Conservation (phyloP, 2,888 invertebrate genomes). For the Callyntrura guangdongensis region DNA sequence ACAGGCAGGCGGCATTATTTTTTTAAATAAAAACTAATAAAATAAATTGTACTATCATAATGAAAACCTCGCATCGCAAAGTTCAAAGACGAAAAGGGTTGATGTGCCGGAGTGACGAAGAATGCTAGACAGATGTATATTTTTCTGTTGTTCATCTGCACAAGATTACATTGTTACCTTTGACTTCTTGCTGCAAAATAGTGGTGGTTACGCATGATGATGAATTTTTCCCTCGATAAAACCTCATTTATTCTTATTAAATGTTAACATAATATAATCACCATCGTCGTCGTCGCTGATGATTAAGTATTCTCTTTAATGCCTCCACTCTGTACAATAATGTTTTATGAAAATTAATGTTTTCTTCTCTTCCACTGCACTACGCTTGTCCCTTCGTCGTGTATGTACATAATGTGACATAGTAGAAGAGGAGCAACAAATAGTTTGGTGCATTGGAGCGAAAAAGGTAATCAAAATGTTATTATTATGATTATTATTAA, state of each 20-base stretch:
- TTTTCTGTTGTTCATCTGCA: not conserved
- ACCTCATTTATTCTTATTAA: constrained; percentile 45
- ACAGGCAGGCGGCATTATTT: not conserved
- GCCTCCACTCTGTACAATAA: constrained; percentile 27
- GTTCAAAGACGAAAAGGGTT: constrained; percentile 11
- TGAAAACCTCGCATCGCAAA: not conserved
- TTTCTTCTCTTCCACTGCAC: constrained; percentile 24
- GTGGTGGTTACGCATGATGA: not conserved
- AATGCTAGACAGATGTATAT: not conserved
- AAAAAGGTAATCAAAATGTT: constrained; percentile 1
- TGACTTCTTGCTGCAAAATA: not conserved
- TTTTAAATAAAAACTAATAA: constrained; percentile 12
- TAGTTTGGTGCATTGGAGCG: constrained; percentile 25
- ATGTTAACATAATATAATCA: constrained; percentile 7
- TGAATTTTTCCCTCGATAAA: constrained; percentile 7
- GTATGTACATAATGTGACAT: not conserved
- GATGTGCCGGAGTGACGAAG: constrained; percentile 1
- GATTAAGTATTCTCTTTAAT: constrained; percentile 54
- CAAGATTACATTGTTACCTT: no score
- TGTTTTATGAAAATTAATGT: constrained; percentile 48
- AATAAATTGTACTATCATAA: no score
- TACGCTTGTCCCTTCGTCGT: constrained; percentile 14
- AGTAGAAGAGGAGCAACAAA: not conserved
- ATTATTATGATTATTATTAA: not conserved
- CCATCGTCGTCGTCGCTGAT: not conserved